phyloP scores from a whole-genome alignment of 2,113 vertebrate genomes.

The Collichthys lucidus region DNA sequence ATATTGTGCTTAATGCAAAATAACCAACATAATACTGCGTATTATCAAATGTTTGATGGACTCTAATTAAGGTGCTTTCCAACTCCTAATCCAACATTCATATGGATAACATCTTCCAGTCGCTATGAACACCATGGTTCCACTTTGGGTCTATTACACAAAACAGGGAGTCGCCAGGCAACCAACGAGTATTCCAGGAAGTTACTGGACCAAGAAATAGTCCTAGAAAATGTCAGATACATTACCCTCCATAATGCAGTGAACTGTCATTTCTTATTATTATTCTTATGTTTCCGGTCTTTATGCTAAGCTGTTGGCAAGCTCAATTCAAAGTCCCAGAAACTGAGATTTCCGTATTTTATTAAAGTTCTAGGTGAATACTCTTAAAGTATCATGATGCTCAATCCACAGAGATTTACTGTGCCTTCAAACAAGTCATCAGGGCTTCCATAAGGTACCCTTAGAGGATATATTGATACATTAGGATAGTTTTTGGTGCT shows the following conservation, averaged over 20 bases:
- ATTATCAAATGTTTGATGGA: background rate
- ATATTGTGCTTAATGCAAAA: background rate
- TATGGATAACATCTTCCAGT: background rate
- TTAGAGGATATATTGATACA: too few species aligned
- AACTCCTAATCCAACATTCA: background rate
- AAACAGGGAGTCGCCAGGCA: constrained; percentile 37
- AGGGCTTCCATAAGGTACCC: too few species aligned
- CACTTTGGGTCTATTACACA: background rate
- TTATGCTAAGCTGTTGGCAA: background rate
- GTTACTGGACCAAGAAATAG: background rate
- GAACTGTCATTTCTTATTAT: background rate
- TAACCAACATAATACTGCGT: background rate
- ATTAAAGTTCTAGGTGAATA: too few species aligned
- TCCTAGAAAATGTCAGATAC: too few species aligned
- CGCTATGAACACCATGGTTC: background rate
- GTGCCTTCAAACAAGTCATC: too few species aligned
- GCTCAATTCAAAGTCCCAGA: too few species aligned
- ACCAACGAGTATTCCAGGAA: constrained; percentile 2
- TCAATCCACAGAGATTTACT: too few species aligned
- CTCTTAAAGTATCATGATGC: too few species aligned
- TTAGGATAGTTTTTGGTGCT: too few species aligned
- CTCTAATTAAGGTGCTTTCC: background rate
- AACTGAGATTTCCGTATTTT: too few species aligned
- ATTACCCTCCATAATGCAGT: background rate
- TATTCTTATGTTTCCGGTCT: background rate